These are phyloP conservation scores for Rhipidura dahli DNA, from an alignment of 2,113 vertebrate genomes.

Conservation along the genomic window DNA sequence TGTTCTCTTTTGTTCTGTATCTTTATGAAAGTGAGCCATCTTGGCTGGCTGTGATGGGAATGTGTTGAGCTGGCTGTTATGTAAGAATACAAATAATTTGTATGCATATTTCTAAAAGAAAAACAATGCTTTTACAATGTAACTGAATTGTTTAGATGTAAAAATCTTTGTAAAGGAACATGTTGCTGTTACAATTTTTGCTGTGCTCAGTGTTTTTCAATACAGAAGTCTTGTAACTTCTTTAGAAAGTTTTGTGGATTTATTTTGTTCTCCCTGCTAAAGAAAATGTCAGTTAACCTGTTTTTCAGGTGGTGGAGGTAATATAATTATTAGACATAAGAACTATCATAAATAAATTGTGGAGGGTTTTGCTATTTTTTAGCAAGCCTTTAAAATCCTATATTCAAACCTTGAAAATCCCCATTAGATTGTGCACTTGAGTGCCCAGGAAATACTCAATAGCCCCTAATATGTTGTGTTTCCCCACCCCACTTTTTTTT, in stretches of 20 bases:
- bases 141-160: not conserved
- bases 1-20: conserved; percentile 23
- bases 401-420: not conserved
- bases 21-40: not conserved
- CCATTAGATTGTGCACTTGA: not conserved
- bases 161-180: not conserved
- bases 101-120: not conserved
- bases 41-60: not conserved
- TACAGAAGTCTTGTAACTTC: not conserved
- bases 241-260: not conserved
- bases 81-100: not conserved
- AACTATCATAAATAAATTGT: not conserved
- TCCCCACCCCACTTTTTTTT: not conserved
- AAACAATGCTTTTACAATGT: not conserved
- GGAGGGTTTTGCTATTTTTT: not conserved
- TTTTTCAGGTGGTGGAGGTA: not conserved
- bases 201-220: not conserved
- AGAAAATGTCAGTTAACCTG: not conserved
- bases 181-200: not conserved
- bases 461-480: not conserved
- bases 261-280: not conserved
- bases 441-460: not conserved
- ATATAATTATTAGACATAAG: not conserved
- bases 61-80: not conserved
- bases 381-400: not conserved